Conservation (phyloP, 1,140 invertebrate genomes). For the Bombus turneri region DNA sequence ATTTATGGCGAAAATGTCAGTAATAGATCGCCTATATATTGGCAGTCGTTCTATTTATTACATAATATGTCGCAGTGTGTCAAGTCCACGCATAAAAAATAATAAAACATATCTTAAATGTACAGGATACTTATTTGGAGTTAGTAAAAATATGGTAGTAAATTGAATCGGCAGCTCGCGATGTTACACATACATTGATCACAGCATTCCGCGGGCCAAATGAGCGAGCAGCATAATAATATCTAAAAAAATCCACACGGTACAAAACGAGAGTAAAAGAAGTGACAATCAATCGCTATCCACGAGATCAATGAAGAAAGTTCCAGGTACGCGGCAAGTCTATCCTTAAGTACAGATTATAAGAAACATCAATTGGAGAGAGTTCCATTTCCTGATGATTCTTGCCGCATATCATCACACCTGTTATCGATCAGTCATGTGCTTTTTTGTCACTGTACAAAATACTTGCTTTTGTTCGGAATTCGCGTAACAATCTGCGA, state of each 20-base stretch:
- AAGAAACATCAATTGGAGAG: constrained; percentile 27
- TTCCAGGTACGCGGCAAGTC: constrained; percentile 44
- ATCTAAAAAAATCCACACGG: constrained; percentile 49
- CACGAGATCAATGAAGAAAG: constrained; percentile 52
- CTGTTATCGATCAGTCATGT: constrained; percentile 59
- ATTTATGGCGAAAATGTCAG: constrained; percentile 26
- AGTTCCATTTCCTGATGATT: constrained; percentile 7
- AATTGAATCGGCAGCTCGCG: constrained; percentile 33
- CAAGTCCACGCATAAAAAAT: constrained; percentile 51
- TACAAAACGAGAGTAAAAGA: constrained; percentile 62
- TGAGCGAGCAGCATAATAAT: constrained; percentile 31
- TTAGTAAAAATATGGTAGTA: constrained; percentile 49
- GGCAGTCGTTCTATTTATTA: constrained; percentile 39
- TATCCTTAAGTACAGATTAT: constrained; percentile 56
- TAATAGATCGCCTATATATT: constrained; percentile 29
- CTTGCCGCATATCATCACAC: constrained; percentile 29
- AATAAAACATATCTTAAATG: constrained; percentile 47
- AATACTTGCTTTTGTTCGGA: constrained; percentile 53
- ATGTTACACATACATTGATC: constrained; percentile 37
- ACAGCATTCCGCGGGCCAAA: constrained; percentile 33
- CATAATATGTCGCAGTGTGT: constrained; percentile 18
- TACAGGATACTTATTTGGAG: constrained; percentile 43
- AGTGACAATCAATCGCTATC: constrained; percentile 44
- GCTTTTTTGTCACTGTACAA: constrained; percentile 65
- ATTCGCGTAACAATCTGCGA: constrained; percentile 36